Percentiles rank a stretch among this genome's conserved stretches.
phyloP scores from a whole-genome alignment of 2,113 vertebrate genomes.

The Numenius arquata region DNA sequence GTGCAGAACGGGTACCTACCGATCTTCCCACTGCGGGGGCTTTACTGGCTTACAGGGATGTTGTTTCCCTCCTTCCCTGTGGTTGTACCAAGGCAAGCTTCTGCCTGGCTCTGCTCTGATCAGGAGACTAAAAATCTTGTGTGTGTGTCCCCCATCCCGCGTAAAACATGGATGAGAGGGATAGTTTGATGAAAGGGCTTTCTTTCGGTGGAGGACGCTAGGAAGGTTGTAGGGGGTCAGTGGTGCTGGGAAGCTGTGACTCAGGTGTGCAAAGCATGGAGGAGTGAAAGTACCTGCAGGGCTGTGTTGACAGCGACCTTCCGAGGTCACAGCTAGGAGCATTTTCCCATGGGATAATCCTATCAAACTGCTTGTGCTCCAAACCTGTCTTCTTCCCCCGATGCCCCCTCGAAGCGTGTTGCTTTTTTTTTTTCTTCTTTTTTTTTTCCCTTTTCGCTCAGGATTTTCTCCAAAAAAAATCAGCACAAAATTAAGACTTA shows the following conservation, averaged over 20 bases:
- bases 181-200: not conserved
- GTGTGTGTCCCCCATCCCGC: too few relatives aligned
- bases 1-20: not conserved
- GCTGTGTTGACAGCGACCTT: fast-evolving
- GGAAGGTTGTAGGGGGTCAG: not conserved
- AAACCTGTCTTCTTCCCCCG: fast-evolving
- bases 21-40: not conserved
- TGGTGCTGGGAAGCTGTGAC: not conserved
- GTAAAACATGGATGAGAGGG: not conserved
- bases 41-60: not conserved
- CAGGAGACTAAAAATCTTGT: not conserved
- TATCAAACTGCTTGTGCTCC: not conserved
- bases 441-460: not conserved
- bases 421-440: not conserved
- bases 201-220: not conserved
- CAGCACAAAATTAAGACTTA: not conserved
- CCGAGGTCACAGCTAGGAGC: not conserved
- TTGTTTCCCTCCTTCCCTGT: not conserved
- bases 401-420: not conserved
- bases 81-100: not conserved
- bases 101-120: not conserved
- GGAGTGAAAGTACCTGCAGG: not conserved
- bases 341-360: not conserved
- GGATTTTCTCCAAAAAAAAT: not conserved
- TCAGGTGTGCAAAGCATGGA: not conserved